A percentile compares a stretch with the other conserved stretches of the same genome.
These are phyloP conservation scores for Drosophila lowei DNA, from an alignment of 1,140 invertebrate species.

Conservation along the genomic window DNA sequence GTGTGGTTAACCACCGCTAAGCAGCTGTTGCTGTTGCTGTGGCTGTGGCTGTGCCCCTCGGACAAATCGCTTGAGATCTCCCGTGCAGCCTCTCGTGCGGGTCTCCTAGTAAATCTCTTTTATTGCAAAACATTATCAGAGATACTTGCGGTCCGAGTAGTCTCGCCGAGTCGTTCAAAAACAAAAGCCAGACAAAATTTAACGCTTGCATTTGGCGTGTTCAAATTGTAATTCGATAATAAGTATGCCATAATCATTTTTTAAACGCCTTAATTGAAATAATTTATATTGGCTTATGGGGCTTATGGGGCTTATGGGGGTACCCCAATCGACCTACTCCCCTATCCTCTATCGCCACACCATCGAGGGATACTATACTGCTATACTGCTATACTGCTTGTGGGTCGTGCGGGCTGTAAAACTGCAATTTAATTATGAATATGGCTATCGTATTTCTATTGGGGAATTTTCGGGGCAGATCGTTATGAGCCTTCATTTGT, in stretches of 20 bases:
- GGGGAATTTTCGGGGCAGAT: conserved; percentile 4
- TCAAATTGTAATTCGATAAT: conserved; percentile 71
- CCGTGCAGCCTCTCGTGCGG: not conserved
- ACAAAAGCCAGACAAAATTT: conserved; percentile 54
- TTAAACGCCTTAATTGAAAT: conserved; percentile 78
- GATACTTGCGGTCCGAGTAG: not conserved
- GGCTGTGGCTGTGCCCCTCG: not conserved
- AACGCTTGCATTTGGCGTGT: conserved; percentile 59
- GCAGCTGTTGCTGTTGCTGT: conserved; percentile 3
- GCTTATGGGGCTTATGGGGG: conserved; percentile 38
- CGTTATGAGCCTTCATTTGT: conserved; percentile 34
- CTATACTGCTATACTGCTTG: not conserved
- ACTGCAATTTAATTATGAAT: conserved; percentile 71
- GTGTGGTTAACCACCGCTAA: conserved; percentile 14
- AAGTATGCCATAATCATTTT: conserved; percentile 78
- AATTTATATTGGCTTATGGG: conserved; percentile 59
- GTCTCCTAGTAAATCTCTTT: conserved; percentile 63
- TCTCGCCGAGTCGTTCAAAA: conserved; percentile 8
- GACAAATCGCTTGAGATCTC: conserved; percentile 43
- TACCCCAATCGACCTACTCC: conserved; percentile 1
- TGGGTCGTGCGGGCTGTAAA: conserved; percentile 34
- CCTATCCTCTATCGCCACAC: conserved; percentile 5
- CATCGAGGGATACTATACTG: not conserved
- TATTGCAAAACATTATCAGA: conserved; percentile 72
- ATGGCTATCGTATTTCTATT: conserved; percentile 16